Conservation (phyloP, 2,797 vertebrate genomes). For the Glyptemys insculpta region DNA sequence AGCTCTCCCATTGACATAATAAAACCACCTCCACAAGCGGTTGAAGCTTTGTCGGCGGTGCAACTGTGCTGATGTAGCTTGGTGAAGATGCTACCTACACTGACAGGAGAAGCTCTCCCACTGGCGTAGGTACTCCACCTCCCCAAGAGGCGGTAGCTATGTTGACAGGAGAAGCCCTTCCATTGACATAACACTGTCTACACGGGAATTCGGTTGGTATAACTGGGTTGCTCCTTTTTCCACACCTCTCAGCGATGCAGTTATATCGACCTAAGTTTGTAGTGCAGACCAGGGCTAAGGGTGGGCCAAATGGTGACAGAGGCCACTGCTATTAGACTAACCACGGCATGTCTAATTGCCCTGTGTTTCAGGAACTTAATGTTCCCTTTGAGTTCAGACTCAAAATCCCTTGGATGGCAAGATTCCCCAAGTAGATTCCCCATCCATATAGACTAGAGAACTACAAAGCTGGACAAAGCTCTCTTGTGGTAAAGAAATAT, state of each 20-base stretch:
- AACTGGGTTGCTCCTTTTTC: not conserved
- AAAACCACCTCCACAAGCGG: too few relatives aligned
- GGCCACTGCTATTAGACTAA: not conserved
- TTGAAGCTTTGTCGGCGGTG: too few relatives aligned
- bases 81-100: not conserved
- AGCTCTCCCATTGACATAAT: too few relatives aligned
- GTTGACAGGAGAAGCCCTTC: not conserved
- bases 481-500: not conserved
- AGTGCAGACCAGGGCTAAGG: not conserved
- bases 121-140: not conserved
- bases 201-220: not conserved
- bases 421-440: not conserved
- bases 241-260: not conserved
- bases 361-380: not conserved
- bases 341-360: accelerated
- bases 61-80: not conserved
- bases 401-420: accelerated
- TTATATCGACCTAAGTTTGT: not conserved
- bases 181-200: not conserved
- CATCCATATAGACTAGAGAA: not conserved
- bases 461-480: accelerated
- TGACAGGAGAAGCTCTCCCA: not conserved
- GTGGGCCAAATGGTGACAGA: not conserved
- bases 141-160: not conserved
- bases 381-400: not conserved